Conservation (phyloP, 2,797 vertebrate species). For the Crax fasciolata region DNA sequence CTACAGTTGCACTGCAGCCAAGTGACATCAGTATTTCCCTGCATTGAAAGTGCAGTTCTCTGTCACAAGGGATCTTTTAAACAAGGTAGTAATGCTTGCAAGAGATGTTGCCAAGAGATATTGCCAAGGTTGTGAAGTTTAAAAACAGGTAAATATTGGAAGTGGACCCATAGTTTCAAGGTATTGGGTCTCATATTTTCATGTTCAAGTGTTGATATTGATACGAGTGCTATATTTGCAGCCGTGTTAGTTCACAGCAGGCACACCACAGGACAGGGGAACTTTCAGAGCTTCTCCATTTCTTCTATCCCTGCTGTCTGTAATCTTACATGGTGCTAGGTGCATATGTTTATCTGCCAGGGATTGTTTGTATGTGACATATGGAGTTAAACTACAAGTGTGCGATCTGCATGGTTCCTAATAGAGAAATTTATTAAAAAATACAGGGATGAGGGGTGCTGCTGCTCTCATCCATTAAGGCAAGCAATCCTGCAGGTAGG, state of each 20-base stretch:
- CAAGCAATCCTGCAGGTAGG: neutral
- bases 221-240: neutral
- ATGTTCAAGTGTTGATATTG: neutral
- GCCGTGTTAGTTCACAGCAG: neutral
- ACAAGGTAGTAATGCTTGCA: constrained; percentile 1
- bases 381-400: neutral
- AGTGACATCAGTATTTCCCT: constrained; percentile 43
- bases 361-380: neutral
- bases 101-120: constrained; percentile 23
- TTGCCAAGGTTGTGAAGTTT: constrained; percentile 46
- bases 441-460: neutral
- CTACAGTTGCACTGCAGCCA: neutral
- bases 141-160: constrained; percentile 53
- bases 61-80: constrained; percentile 44
- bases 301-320: neutral
- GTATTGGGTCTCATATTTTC: neutral
- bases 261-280: neutral
- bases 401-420: neutral
- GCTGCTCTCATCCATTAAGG: neutral
- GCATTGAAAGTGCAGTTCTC: constrained; percentile 5
- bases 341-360: neutral
- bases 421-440: neutral
- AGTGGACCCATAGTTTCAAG: neutral
- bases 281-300: neutral
- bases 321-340: neutral